Conservation (phyloP, 2,888 invertebrate genomes). For the Thereva unica region DNA sequence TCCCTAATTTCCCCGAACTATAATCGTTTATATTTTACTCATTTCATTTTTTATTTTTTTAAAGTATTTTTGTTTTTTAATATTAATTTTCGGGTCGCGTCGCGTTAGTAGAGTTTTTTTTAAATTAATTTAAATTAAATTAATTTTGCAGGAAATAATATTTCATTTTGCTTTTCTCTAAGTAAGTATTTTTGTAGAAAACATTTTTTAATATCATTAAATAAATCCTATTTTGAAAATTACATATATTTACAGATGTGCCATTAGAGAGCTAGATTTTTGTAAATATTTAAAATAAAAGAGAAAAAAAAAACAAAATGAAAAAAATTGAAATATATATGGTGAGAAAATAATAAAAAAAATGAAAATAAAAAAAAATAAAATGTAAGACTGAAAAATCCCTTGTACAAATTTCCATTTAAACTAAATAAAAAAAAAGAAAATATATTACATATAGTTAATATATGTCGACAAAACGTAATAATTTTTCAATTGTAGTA, state of each 20-base stretch:
- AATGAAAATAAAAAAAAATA: slow-evolving; percentile 25
- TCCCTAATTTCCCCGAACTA: slow-evolving; percentile 8
- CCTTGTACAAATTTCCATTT: slow-evolving; percentile 34
- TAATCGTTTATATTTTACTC: slow-evolving; percentile 1
- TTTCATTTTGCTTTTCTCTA: slow-evolving; percentile 35
- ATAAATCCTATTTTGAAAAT: slow-evolving; percentile 23
- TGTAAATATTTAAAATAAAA: slow-evolving; percentile 24
- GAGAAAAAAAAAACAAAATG: slow-evolving; percentile 1
- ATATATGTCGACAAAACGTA: no score
- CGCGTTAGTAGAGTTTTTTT: slow-evolving; percentile 23
- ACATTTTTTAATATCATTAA: slow-evolving; percentile 12
- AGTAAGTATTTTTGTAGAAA: slow-evolving; percentile 10
- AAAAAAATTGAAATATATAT: neutral
- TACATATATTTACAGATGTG: slow-evolving; percentile 10
- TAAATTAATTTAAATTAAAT: neutral
- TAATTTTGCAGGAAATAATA: slow-evolving; percentile 36
- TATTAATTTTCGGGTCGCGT: slow-evolving; percentile 22
- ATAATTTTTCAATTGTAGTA: no score
- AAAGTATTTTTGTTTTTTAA: slow-evolving; percentile 15
- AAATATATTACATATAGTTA: no score
- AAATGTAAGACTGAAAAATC: slow-evolving; percentile 29
- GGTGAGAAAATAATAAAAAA: neutral
- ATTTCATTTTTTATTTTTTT: slow-evolving; percentile 2
- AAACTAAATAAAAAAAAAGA: no score
- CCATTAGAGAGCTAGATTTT: slow-evolving; percentile 34